A percentile compares a stretch with the other conserved stretches of the same genome.
phyloP scores from a whole-genome alignment of 2,888 invertebrate species.

The Beris chalybata region DNA sequence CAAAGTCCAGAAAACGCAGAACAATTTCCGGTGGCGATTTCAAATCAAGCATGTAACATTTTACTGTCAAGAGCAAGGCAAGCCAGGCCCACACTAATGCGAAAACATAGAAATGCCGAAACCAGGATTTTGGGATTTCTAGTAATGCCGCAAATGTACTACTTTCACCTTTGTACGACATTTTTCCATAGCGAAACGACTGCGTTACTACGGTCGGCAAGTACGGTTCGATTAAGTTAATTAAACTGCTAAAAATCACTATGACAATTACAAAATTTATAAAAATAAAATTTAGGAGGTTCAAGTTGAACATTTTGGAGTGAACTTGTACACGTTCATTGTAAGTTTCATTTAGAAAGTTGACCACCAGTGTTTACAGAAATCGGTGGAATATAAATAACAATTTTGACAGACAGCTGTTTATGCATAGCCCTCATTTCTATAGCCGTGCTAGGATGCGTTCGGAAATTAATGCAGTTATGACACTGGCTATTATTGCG shows the following conservation, averaged over 20 bases:
- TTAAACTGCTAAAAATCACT: constrained; percentile 63
- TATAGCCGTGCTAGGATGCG: no score
- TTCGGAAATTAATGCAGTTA: no score
- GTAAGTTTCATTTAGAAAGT: no score
- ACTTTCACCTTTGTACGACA: constrained; percentile 60
- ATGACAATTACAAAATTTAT: constrained; percentile 49
- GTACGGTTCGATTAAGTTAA: constrained; percentile 67
- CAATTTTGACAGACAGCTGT: no score
- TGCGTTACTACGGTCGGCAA: constrained; percentile 68
- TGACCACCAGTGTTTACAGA: no score
- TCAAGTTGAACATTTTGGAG: constrained; percentile 5
- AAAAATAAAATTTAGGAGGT: constrained; percentile 47
- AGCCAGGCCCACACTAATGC: constrained; percentile 63
- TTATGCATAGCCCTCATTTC: no score
- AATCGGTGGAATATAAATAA: no score
- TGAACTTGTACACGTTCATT: background rate
- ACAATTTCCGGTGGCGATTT: constrained; percentile 56
- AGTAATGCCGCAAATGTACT: constrained; percentile 53
- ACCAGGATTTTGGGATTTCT: constrained; percentile 79
- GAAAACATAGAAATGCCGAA: constrained; percentile 78
- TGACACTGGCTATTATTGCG: no score
- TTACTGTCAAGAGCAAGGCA: constrained; percentile 58
- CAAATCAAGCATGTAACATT: constrained; percentile 55
- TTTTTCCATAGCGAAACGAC: constrained; percentile 74
- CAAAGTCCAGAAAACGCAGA: constrained; percentile 49